A percentile compares a stretch with the other conserved stretches of the same genome.
Evolutionary conservation across 1,140 invertebrate genomes (phyloP).

Genomic region (Solenopsis invicta): DNA sequence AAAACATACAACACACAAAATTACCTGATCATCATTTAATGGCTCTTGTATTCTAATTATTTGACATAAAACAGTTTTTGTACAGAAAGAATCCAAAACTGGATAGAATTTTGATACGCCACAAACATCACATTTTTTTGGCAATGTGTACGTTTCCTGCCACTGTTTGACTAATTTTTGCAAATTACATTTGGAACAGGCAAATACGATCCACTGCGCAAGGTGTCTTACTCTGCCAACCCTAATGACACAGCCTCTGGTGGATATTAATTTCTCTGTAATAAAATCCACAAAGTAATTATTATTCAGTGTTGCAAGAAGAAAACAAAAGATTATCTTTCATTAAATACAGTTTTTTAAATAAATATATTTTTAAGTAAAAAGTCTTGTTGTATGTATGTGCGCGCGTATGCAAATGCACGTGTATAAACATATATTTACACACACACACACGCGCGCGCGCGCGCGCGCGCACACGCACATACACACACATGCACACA

Average conservation of each 20-base stretch:
- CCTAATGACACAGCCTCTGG: slow-evolving; percentile 95
- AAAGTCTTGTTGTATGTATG: too few species aligned
- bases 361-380: too few species aligned
- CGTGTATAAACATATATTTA: not conserved
- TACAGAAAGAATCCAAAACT: slow-evolving; percentile 90
- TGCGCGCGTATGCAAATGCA: too few species aligned
- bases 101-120: slow-evolving; percentile 90
- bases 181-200: slow-evolving; percentile 85
- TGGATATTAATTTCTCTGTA: slow-evolving; percentile 93
- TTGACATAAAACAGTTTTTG: slow-evolving; percentile 92
- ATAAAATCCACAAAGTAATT: slow-evolving; percentile 56
- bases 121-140: slow-evolving; percentile 90
- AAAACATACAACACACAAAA: slow-evolving; percentile 29
- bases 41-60: slow-evolving; percentile 94
- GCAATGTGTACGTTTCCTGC: slow-evolving; percentile 81
- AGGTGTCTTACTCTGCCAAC: slow-evolving; percentile 92
- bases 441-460: too few species aligned
- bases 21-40: slow-evolving; percentile 88
- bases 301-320: slow-evolving; percentile 24
- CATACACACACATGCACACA: too few species aligned
- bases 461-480: too few species aligned
- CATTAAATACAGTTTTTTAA: slow-evolving; percentile 36
- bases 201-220: slow-evolving; percentile 93
- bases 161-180: slow-evolving; percentile 79
- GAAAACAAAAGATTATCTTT: slow-evolving; percentile 48